These are phyloP conservation scores for Drosophila neonasuta DNA, from an alignment of 2,888 invertebrate genomes.

Conservation along the genomic window DNA sequence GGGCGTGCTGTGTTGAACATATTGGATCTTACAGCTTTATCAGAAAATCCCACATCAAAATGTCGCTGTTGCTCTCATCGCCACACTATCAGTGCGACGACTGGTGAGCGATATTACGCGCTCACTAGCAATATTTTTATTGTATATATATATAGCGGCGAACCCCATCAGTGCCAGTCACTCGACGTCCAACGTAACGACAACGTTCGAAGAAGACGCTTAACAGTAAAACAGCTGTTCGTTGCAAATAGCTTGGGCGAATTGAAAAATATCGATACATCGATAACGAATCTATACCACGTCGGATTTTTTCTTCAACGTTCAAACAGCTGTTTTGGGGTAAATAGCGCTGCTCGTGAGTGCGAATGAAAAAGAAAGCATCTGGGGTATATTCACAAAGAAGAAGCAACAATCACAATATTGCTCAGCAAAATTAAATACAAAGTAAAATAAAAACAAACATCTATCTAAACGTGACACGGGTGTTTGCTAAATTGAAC, in stretches of 20 bases:
- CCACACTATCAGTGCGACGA: constrained; percentile 39
- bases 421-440: constrained; percentile 59
- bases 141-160: constrained; percentile 38
- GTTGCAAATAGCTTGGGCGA: constrained; percentile 20
- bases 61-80: constrained; percentile 19
- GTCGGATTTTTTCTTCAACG: constrained; percentile 32
- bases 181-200: constrained; percentile 39
- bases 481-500: constrained; percentile 36
- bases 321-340: constrained; percentile 52
- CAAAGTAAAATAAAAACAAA: constrained; percentile 43
- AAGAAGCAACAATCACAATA: constrained; percentile 50
- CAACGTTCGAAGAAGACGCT: constrained; percentile 26
- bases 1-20: constrained; percentile 23
- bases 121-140: constrained; percentile 17
- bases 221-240: constrained; percentile 33
- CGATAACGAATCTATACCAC: constrained; percentile 41
- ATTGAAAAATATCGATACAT: constrained; percentile 26
- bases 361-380: constrained; percentile 62
- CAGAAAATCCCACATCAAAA: constrained; percentile 51
- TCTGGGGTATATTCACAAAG: constrained; percentile 44
- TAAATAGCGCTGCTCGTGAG: constrained; percentile 47
- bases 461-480: constrained; percentile 42
- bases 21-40: constrained; percentile 39
- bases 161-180: constrained; percentile 37
- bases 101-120: constrained; percentile 20